Evolutionary conservation across 2,888 invertebrate species (phyloP).

Genomic region (Tinea semifulvella): DNA sequence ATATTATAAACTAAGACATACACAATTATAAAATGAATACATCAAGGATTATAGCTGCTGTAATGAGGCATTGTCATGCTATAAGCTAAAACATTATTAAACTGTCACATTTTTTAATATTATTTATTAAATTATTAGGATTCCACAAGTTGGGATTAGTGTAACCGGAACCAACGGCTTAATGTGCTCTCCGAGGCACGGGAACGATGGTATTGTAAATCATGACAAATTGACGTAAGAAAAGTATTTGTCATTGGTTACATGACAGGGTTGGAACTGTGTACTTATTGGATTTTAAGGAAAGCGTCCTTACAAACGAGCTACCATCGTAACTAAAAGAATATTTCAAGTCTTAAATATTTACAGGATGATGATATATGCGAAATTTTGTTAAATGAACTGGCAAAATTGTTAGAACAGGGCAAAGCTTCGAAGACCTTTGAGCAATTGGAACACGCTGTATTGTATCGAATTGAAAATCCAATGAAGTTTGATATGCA

Average conservation of each 20-base stretch:
- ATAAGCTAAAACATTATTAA: too few relatives aligned
- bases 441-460: conserved; percentile 10
- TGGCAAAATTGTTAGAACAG: conserved; percentile 4
- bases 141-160: too few relatives aligned
- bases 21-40: too few relatives aligned
- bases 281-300: neutral
- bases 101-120: too few relatives aligned
- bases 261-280: neutral
- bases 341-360: neutral
- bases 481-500: conserved; percentile 10
- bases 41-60: too few relatives aligned
- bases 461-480: conserved; percentile 6
- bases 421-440: conserved; percentile 1
- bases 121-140: too few relatives aligned
- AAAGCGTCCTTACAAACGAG: neutral
- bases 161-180: too few relatives aligned
- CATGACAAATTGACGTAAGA: too few relatives aligned
- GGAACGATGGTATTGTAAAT: too few relatives aligned
- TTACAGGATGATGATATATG: conserved; percentile 10
- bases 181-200: too few relatives aligned
- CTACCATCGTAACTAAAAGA: neutral
- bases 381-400: conserved; percentile 10
- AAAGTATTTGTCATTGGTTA: neutral
- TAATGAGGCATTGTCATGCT: too few relatives aligned
- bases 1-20: too few relatives aligned